Base-by-base conservation (phyloP, 2,797 vertebrate genomes). In the Columba guinea region DNA sequence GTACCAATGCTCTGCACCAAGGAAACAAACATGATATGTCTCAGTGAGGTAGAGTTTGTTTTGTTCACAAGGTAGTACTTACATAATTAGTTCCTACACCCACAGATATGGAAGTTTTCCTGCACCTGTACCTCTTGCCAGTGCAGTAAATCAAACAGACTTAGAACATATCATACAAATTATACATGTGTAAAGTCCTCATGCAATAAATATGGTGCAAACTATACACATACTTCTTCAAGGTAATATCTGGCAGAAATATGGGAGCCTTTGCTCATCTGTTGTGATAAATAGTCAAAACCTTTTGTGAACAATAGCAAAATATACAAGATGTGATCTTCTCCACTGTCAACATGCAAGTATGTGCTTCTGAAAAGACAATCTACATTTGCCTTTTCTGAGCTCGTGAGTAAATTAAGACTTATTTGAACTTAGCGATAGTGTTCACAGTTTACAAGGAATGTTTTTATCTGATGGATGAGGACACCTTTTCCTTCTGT, bases 181-280 rank as follows among this genome's bases (percentile, higher is more conserved):
- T 24, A 81, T 4, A 5, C 3, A 5, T 6, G 0, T 58, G 7
- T 16, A 27, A 22, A 22, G 35, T 67, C 23, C 17, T 86, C 20
- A 4, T 26, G 13, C 17, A 62, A 30, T 24, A 60, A 3, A 4
- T 9, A 3, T 6, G 3, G 0, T 74, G 28, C 13, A 20, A 73
- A 59, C 21, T 13, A 55, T 10, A 34, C 10, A 14, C 9, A 63
- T 55, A n/a, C 5, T 17, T 37, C 35, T 41, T 11, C 13, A 8
- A 77, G 52, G 23, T 80, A 85, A 41, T 51, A 28, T 77, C 32
- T 37, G 28, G 18, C 21, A 83, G 55, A 82, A 83, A 55, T 37
- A 34, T 3, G 10, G 4, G 10, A 87, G 2, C 20, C 17, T 59
- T 85, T 93, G 11, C 15, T 68, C 13, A 35, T 62, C 26, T 62